These are phyloP conservation scores for Macrotrachela quadricornifera DNA, from an alignment of 1,140 invertebrate genomes.

Conservation along the genomic window DNA sequence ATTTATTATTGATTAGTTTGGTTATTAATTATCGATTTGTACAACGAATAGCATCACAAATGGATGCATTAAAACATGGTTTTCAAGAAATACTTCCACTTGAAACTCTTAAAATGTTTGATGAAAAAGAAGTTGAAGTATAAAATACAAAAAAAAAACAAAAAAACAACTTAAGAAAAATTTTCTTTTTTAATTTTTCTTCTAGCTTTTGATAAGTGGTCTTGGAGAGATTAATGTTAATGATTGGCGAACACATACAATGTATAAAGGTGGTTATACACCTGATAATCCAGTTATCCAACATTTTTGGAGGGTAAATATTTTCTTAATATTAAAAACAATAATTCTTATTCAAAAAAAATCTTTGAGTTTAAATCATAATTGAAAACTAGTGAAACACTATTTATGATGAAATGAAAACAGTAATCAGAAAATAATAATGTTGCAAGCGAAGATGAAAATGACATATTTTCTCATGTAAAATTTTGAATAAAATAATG, in stretches of 20 bases:
- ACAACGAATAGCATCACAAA: constrained; percentile 73
- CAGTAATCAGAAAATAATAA: too few relatives aligned
- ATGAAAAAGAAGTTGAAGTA: constrained; percentile 78
- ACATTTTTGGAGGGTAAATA: constrained; percentile 65
- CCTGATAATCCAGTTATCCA: constrained; percentile 85
- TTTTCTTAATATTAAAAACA: too few relatives aligned
- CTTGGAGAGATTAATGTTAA: constrained; percentile 94
- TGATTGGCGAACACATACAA: constrained; percentile 85
- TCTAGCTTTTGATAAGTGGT: constrained; percentile 71
- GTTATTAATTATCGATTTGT: constrained; percentile 95
- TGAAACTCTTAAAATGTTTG: constrained; percentile 79
- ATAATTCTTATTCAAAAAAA: too few relatives aligned
- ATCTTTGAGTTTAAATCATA: too few relatives aligned
- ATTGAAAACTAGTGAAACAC: too few relatives aligned
- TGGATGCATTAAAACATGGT: constrained; percentile 80
- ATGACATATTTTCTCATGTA: too few relatives aligned
- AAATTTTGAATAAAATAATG: too few relatives aligned
- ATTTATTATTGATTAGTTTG: constrained; percentile 38
- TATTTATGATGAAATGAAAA: too few relatives aligned
- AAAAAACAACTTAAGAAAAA: not conserved
- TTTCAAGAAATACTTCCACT: constrained; percentile 76
- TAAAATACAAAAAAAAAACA: not conserved
- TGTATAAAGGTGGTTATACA: constrained; percentile 94
- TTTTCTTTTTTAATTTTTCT: constrained; percentile 6
- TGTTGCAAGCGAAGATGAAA: too few relatives aligned